These are phyloP conservation scores for Corvus cornix DNA, from an alignment of 2,113 vertebrate genomes.

Conservation along the genomic window DNA sequence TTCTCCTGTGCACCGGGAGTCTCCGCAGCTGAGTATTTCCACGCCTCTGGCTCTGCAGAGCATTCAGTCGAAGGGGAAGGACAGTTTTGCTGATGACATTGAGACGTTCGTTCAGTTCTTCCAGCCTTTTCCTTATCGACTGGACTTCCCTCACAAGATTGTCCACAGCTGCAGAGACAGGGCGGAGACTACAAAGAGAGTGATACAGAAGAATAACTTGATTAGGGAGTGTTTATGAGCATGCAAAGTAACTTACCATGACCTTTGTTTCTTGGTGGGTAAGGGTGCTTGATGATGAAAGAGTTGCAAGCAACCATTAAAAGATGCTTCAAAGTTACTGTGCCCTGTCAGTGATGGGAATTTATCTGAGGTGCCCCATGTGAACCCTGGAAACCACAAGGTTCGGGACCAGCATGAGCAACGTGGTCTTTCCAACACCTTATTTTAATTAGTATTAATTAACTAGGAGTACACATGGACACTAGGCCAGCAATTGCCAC, in stretches of 20 bases:
- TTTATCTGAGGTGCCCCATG: background rate
- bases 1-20: slow-evolving; percentile 22
- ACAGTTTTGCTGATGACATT: slow-evolving; percentile 23
- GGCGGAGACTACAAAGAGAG: slow-evolving; percentile 50
- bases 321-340: background rate
- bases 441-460: background rate
- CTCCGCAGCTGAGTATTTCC: slow-evolving; percentile 46
- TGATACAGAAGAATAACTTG: background rate
- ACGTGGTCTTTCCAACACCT: background rate
- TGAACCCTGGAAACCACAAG: background rate
- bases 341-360: background rate
- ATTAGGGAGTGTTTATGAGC: background rate
- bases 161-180: slow-evolving; percentile 64
- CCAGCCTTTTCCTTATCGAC: slow-evolving; percentile 59
- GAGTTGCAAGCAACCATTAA: background rate
- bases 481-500: background rate
- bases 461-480: background rate
- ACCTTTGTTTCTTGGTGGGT: background rate
- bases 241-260: background rate
- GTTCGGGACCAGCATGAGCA: background rate
- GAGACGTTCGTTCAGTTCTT: slow-evolving; percentile 57
- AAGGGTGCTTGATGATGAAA: background rate
- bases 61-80: slow-evolving; percentile 14
- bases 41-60: slow-evolving; percentile 55
- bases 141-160: slow-evolving; percentile 65